These are phyloP conservation scores for Acrocera orbiculus DNA, from an alignment of 2,888 invertebrate genomes.

Conservation along the genomic window DNA sequence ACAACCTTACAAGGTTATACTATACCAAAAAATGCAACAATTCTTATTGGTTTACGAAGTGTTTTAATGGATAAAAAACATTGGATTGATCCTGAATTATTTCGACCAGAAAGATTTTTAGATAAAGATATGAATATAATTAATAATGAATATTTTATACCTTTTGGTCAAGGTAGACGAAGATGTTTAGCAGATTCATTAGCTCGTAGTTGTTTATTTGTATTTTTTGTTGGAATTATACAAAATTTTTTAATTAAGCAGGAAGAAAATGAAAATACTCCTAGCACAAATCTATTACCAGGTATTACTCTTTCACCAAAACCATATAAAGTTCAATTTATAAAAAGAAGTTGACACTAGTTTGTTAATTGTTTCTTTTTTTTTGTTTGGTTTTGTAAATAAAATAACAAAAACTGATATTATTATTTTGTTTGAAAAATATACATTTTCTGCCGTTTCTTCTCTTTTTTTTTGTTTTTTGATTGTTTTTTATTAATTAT, in stretches of 20 bases:
- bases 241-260: slow-evolving; percentile 35
- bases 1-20: slow-evolving; percentile 37
- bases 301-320: slow-evolving; percentile 41
- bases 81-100: slow-evolving; percentile 43
- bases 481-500: not conserved
- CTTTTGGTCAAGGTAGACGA: slow-evolving; percentile 37
- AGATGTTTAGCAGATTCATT: slow-evolving; percentile 47
- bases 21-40: slow-evolving; percentile 36
- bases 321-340: slow-evolving; percentile 33
- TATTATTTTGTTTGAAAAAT: no score
- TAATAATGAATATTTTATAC: slow-evolving; percentile 25
- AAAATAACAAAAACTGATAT: no score
- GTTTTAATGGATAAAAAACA: slow-evolving; percentile 38
- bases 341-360: not conserved
- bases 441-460: no score
- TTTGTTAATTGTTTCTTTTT: no score
- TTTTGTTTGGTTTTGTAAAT: not conserved
- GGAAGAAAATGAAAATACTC: slow-evolving; percentile 25
- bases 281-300: slow-evolving; percentile 31
- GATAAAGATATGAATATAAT: slow-evolving; percentile 20
- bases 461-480: no score
- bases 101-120: slow-evolving; percentile 47
- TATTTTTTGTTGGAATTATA: slow-evolving; percentile 41
- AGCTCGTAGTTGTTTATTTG: slow-evolving; percentile 42
- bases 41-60: slow-evolving; percentile 36